Conservation (phyloP, 2,113 vertebrate genomes). For the Silurus meridionalis region DNA sequence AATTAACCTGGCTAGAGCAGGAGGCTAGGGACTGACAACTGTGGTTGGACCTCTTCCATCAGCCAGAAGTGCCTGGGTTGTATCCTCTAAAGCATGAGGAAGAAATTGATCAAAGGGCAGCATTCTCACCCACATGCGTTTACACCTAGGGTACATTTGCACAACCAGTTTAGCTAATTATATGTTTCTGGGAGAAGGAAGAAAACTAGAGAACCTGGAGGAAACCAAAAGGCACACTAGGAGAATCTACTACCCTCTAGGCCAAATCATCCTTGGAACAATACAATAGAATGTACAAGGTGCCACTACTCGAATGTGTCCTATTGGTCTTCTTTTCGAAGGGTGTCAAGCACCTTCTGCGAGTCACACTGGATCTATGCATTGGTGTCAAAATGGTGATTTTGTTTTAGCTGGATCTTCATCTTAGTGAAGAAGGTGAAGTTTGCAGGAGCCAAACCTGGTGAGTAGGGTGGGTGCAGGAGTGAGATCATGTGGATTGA, state of each 20-base stretch:
- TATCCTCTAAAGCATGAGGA: conserved; percentile 18
- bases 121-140: background rate
- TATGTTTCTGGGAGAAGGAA: background rate
- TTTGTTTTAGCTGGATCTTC: too few relatives aligned
- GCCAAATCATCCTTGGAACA: too few relatives aligned
- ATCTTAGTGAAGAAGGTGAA: too few relatives aligned
- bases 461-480: too few relatives aligned
- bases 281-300: too few relatives aligned
- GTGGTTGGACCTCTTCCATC: conserved; percentile 35
- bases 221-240: background rate
- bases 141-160: background rate
- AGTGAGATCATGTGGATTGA: too few relatives aligned
- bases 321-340: too few relatives aligned
- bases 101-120: background rate
- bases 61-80: conserved; percentile 24
- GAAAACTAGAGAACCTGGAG: background rate
- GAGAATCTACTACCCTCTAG: background rate
- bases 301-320: too few relatives aligned
- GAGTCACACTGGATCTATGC: too few relatives aligned
- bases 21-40: conserved; percentile 42
- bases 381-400: too few relatives aligned
- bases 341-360: too few relatives aligned
- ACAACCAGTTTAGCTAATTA: background rate
- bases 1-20: conserved; percentile 41
- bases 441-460: too few relatives aligned